Conservation (phyloP, 2,113 vertebrate species). For the Myotis brandtii region DNA sequence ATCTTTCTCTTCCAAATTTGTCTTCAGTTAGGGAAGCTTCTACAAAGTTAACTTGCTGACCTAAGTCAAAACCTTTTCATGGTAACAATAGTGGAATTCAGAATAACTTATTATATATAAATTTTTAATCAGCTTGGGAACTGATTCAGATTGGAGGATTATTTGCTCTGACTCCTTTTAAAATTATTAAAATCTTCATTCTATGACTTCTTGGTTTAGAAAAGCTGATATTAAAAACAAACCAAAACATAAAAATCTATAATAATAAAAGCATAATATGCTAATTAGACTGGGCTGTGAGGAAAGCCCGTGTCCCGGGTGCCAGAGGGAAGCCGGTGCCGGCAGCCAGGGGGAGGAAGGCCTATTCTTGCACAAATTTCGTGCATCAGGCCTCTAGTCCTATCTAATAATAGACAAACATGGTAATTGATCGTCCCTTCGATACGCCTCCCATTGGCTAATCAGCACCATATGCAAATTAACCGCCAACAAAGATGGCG, state of each 20-base stretch:
- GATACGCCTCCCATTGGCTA: too few species aligned
- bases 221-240: slow-evolving; percentile 32
- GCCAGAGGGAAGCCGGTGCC: too few species aligned
- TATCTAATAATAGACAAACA: too few species aligned
- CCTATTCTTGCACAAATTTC: too few species aligned
- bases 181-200: not conserved
- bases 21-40: not conserved
- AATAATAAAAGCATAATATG: too few species aligned
- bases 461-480: too few species aligned
- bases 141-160: not conserved
- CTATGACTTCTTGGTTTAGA: not conserved
- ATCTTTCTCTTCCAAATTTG: not conserved
- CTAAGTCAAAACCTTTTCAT: not conserved
- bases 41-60: not conserved
- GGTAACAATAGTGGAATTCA: not conserved
- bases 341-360: too few species aligned
- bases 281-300: too few species aligned
- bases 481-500: too few species aligned
- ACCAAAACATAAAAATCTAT: not conserved
- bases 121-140: not conserved
- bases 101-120: not conserved
- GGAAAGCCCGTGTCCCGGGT: too few species aligned
- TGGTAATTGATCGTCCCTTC: too few species aligned
- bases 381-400: too few species aligned
- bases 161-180: not conserved